Conservation (phyloP, 2,888 invertebrate genomes). For the Nomada ruficornis region DNA sequence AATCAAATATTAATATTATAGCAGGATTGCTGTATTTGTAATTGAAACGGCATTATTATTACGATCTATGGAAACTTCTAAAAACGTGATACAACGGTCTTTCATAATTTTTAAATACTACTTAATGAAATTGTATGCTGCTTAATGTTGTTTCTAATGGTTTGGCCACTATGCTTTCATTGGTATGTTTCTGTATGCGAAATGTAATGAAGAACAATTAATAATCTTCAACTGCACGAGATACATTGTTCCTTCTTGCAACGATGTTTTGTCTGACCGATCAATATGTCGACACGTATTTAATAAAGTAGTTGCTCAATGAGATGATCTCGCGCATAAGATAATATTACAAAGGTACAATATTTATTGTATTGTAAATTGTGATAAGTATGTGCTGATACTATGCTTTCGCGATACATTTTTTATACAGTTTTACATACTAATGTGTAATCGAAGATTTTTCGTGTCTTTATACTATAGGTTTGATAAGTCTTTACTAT, state of each 20-base stretch:
- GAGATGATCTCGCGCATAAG: slow-evolving; percentile 31
- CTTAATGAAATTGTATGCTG: slow-evolving; percentile 36
- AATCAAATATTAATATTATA: slow-evolving; percentile 37
- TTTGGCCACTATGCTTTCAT: slow-evolving; percentile 31
- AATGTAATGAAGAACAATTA: slow-evolving; percentile 14
- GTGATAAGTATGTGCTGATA: slow-evolving; percentile 63
- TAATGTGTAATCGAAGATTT: slow-evolving; percentile 50
- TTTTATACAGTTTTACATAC: slow-evolving; percentile 42
- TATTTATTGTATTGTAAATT: slow-evolving; percentile 57
- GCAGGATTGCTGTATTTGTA: slow-evolving; percentile 55
- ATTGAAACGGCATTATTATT: slow-evolving; percentile 61
- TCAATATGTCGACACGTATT: slow-evolving; percentile 23
- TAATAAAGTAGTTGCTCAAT: slow-evolving; percentile 63
- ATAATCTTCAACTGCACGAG: slow-evolving; percentile 17
- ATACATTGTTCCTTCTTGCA: slow-evolving; percentile 45
- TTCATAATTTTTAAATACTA: slow-evolving; percentile 61
- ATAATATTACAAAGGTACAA: slow-evolving; percentile 52
- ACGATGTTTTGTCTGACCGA: slow-evolving; percentile 17
- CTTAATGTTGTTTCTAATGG: slow-evolving; percentile 25
- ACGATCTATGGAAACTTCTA: slow-evolving; percentile 51
- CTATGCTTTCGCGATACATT: slow-evolving; percentile 44
- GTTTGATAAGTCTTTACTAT: slow-evolving; percentile 50
- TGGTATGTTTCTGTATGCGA: slow-evolving; percentile 19
- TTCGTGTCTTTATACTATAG: slow-evolving; percentile 49
- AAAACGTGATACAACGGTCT: slow-evolving; percentile 69